phyloP scores from a whole-genome alignment of 2,888 invertebrate genomes.

The Epinotia nisella region DNA sequence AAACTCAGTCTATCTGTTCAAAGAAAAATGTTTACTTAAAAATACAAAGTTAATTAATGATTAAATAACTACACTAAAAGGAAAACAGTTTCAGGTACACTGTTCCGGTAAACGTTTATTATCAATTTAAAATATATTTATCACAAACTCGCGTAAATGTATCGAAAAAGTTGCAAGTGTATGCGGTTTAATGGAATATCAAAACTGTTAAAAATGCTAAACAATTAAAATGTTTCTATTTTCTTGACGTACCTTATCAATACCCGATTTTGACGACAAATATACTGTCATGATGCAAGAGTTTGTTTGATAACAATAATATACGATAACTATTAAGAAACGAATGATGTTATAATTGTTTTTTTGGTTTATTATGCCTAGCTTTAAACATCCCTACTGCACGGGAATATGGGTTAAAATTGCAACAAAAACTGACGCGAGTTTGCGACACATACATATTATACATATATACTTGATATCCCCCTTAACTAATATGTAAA shows the following conservation, averaged over 20 bases:
- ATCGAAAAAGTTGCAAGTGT: neutral
- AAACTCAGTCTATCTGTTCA: too few relatives aligned
- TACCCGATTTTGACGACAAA: too few relatives aligned
- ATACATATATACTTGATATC: too few relatives aligned
- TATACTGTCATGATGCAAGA: too few relatives aligned
- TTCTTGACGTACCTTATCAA: too few relatives aligned
- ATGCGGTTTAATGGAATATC: neutral
- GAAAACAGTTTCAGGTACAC: conserved; percentile 57
- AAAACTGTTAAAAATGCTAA: neutral
- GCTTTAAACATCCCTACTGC: neutral
- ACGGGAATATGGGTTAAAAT: neutral
- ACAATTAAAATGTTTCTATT: neutral
- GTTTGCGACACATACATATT: conserved; percentile 1
- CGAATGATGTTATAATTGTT: neutral
- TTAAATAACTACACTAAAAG: conserved; percentile 46
- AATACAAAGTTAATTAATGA: conserved; percentile 40
- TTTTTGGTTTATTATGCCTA: neutral
- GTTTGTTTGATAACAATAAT: too few relatives aligned
- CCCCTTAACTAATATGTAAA: conserved; percentile 11
- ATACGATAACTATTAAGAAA: too few relatives aligned
- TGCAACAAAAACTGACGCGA: neutral
- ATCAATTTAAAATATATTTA: conserved; percentile 2
- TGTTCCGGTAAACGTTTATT: conserved; percentile 48
- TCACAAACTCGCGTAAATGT: neutral
- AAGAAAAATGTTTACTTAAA: conserved; percentile 2